Evolutionary conservation across 1,140 invertebrate species (phyloP), one percentile per base, ranked within the genome.

Genomic region (Trypoxylus dichotomus): DNA sequence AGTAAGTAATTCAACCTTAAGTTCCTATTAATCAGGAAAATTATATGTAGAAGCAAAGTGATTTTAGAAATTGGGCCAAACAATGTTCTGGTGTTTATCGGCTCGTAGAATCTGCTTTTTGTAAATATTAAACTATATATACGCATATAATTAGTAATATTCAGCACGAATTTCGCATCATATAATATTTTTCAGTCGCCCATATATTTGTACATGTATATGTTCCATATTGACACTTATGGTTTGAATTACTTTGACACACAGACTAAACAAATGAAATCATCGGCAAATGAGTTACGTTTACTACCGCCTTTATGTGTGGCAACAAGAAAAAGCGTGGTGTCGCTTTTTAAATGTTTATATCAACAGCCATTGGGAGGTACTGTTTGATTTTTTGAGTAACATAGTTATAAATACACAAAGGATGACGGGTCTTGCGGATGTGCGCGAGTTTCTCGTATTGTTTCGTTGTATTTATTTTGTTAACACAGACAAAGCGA

Each of bases 211-310:
- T 32, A 7, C 7, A 32, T 54, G 13, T 54, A 54, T 54, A 19
- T 54, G n/a, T 19, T 54, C 15, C 15, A n/a, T 15, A 54, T 54
- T 54, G 47, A 32, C 32, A 32, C 32, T 32, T 32, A 32, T 32
- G 32, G 47, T 19, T n/a, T 54, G 47, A 54, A 54, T 54, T 54
- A 54, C 47, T 54, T n/a, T 54, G 15, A 54, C 47, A 3, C 47
- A 54, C 19, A 54, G 47, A 54, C 47, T 54, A 54, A 54, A 54
- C 47, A 54, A 54, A 54, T 54, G 47, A 54, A 54, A n/a, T 54
- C 47, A 54, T 54, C 47, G 15, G 19, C 47, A 54, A 54, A 54
- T 54, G 19, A 54, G 19, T 54, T 54, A 54, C 13, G 15, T 54
- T 54, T 54, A 32, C 32, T 32, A 19, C 47, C 47, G 47, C 15